Percentiles rank a stretch among this genome's conserved stretches.
phyloP scores from a whole-genome alignment of 2,113 vertebrate species.

The Toxostoma redivivum region DNA sequence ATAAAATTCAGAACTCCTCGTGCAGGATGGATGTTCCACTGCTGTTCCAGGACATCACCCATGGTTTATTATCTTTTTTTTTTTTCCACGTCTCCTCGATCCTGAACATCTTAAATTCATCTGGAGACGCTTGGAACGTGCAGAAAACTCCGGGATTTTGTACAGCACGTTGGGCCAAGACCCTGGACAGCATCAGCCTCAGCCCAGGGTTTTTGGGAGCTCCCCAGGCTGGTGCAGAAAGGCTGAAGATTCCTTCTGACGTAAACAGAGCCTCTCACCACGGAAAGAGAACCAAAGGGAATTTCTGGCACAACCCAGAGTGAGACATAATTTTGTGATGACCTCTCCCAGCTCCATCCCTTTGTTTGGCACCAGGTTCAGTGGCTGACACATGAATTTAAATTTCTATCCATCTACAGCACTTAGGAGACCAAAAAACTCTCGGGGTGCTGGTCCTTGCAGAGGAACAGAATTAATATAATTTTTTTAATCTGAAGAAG shows the following conservation, averaged over 20 bases:
- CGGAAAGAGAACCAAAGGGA: not conserved
- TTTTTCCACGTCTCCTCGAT: not conserved
- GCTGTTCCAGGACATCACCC: not conserved
- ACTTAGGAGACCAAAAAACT: not conserved
- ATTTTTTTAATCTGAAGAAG: not conserved
- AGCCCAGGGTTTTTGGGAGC: not conserved
- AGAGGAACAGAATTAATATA: not conserved
- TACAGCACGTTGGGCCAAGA: not conserved
- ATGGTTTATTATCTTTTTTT: not conserved
- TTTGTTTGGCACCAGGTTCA: not conserved
- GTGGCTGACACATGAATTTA: not conserved
- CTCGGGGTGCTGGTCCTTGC: not conserved
- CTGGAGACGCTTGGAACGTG: not conserved
- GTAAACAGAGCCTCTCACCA: not conserved
- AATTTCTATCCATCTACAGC: not conserved
- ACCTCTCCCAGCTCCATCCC: not conserved
- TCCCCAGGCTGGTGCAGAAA: not conserved
- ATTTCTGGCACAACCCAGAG: slow-evolving; percentile 30
- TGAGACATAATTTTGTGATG: slow-evolving; percentile 1
- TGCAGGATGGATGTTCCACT: not conserved
- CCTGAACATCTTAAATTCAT: not conserved
- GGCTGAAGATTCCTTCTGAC: not conserved
- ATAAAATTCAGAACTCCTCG: not conserved
- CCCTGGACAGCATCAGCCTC: not conserved
- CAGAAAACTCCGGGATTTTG: not conserved